A percentile compares a stretch with the other conserved stretches of the same genome.
Evolutionary conservation across 2,888 invertebrate species (phyloP).

Genomic region (Oscheius sp.): DNA sequence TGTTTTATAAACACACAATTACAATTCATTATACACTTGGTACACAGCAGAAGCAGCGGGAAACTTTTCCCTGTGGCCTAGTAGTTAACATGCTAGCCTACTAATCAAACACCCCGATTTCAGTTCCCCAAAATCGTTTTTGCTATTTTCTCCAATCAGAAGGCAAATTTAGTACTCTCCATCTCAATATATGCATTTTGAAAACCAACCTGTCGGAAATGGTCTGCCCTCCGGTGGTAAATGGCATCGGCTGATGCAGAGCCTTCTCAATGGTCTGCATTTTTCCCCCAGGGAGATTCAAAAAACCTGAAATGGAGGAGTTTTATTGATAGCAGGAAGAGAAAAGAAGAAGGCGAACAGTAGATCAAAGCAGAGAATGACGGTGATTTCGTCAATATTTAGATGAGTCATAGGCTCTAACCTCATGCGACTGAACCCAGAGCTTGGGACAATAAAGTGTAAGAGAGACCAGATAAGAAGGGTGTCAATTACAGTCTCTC

Average conservation of each 20-base stretch:
- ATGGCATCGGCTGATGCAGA: constrained; percentile 72
- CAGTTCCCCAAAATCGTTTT: too few relatives aligned
- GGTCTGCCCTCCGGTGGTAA: constrained; percentile 73
- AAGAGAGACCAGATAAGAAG: background rate
- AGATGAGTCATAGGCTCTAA: background rate
- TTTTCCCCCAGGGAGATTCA: background rate
- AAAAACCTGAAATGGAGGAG: background rate
- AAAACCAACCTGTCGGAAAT: constrained; percentile 64
- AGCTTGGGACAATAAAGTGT: background rate
- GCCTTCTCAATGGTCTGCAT: constrained; percentile 73
- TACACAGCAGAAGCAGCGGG: too few relatives aligned
- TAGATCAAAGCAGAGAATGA: background rate
- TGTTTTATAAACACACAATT: too few relatives aligned
- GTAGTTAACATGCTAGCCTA: too few relatives aligned
- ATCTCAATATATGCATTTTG: too few relatives aligned
- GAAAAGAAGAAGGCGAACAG: background rate
- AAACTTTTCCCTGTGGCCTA: too few relatives aligned
- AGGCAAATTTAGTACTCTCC: too few relatives aligned
- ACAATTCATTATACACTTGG: too few relatives aligned
- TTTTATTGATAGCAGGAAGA: background rate
- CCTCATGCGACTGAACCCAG: background rate
- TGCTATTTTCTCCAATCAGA: too few relatives aligned
- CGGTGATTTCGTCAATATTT: background rate
- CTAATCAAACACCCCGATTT: too few relatives aligned
- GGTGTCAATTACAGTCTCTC: too few relatives aligned